A percentile compares a stretch with the other conserved stretches of the same genome.
Conservation (phyloP, 2,888 invertebrate species). For the Cryptophagus acutangulus region DNA sequence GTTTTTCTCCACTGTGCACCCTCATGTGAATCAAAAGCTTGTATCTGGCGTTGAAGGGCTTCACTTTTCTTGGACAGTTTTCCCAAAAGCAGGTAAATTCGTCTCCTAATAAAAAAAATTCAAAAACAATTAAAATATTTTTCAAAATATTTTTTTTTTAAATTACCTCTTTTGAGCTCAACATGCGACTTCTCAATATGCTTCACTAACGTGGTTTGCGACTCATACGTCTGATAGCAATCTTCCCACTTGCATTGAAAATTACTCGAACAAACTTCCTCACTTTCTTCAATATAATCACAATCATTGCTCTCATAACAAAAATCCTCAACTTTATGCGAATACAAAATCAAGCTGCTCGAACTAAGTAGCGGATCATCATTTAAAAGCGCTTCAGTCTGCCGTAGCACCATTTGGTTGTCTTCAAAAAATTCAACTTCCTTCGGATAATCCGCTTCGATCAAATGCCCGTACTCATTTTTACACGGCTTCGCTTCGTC, state of each 20-base stretch:
- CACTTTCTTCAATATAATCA: not conserved
- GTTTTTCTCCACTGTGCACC: conserved; percentile 97
- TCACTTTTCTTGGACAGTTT: conserved; percentile 81
- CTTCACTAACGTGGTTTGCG: conserved; percentile 73
- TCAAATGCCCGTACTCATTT: conserved; percentile 40
- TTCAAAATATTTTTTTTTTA: conserved; percentile 3
- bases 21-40: conserved; percentile 96
- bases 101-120: conserved; percentile 54
- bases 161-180: conserved; percentile 67
- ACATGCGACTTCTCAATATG: conserved; percentile 86
- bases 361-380: conserved; percentile 40
- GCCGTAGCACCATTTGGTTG: conserved; percentile 33
- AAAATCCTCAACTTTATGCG: not conserved
- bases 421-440: not conserved
- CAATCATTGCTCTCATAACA: not conserved
- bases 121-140: conserved; percentile 6
- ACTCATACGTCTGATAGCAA: conserved; percentile 74
- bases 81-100: conserved; percentile 93
- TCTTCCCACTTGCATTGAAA: conserved; percentile 78
- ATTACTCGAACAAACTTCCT: conserved; percentile 2
- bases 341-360: conserved; percentile 23
- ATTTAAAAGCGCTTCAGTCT: conserved; percentile 45
- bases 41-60: conserved; percentile 96
- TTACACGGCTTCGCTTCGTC: no score
- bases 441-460: conserved; percentile 32